Conservation (phyloP, 92 coral and sea anemone genomes). For the Umimayanthus chanpuru region DNA sequence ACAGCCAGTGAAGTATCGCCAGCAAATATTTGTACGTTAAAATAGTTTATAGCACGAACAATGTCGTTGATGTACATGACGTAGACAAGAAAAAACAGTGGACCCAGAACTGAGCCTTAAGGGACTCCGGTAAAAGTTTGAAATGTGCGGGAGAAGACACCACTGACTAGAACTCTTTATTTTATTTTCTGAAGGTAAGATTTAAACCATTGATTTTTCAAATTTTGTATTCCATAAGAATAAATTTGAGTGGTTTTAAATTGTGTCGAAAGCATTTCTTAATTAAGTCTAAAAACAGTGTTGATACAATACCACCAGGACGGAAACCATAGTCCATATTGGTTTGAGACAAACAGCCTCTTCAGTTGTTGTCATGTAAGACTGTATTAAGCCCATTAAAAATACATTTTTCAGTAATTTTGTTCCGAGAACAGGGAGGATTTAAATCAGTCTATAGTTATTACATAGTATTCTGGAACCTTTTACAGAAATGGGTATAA, state of each 20-base stretch:
- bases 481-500: conserved; percentile 55
- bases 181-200: conserved; percentile 50
- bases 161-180: conserved; percentile 47
- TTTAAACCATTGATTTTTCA: conserved; percentile 53
- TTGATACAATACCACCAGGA: no score
- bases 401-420: conserved; percentile 53
- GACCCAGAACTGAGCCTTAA: conserved; percentile 55
- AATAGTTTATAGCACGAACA: conserved; percentile 30
- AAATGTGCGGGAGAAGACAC: conserved; percentile 40
- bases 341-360: no score
- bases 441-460: conserved; percentile 62
- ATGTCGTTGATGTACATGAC: conserved; percentile 48
- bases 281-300: conserved; percentile 49
- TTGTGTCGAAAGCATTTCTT: conserved; percentile 49
- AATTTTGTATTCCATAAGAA: conserved; percentile 36
- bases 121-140: conserved; percentile 49
- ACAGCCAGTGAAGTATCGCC: conserved; percentile 33
- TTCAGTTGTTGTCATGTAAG: conserved; percentile 44
- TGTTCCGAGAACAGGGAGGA: conserved; percentile 56
- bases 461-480: conserved; percentile 45
- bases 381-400: conserved; percentile 22
- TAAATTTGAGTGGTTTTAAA: conserved; percentile 48
- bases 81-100: conserved; percentile 49
- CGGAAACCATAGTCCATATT: no score
- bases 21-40: conserved; percentile 32